Evolutionary conservation across 2,113 vertebrate genomes (phyloP).

Genomic region (Sturnira hondurensis): DNA sequence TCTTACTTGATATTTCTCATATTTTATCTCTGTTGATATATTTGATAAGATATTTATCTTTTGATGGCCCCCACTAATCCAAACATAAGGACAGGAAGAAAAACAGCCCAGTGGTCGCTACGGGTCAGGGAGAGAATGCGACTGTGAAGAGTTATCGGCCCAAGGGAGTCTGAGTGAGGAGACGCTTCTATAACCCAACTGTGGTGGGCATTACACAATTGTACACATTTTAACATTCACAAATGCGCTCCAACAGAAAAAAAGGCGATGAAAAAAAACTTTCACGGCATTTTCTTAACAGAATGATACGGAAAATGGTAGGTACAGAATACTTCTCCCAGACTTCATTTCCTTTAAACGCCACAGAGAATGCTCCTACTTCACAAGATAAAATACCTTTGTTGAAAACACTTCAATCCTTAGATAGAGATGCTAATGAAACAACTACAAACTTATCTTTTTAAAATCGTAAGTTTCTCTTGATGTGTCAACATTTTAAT

Average conservation of each 20-base stretch:
- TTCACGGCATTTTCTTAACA: background rate
- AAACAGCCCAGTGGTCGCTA: background rate
- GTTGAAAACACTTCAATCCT: background rate
- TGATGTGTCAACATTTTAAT: background rate
- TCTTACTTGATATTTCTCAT: slow-evolving; percentile 3
- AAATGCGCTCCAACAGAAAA: background rate
- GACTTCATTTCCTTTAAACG: background rate
- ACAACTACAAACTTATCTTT: background rate
- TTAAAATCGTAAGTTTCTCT: background rate
- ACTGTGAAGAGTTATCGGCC: background rate
- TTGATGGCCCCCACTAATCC: background rate
- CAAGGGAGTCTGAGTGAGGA: background rate
- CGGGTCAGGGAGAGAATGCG: background rate
- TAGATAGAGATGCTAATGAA: background rate
- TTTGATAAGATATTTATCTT: background rate
- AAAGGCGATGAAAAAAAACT: background rate
- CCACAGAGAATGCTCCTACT: background rate
- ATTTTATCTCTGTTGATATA: background rate
- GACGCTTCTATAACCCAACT: background rate
- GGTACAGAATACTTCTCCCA: background rate
- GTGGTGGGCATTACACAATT: background rate
- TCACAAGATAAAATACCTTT: background rate
- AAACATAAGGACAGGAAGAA: background rate
- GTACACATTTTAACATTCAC: background rate
- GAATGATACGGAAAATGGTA: background rate